Percentiles rank a stretch among this genome's conserved stretches.
phyloP scores from a whole-genome alignment of 2,113 vertebrate species.

The Lasiurus cinereus region DNA sequence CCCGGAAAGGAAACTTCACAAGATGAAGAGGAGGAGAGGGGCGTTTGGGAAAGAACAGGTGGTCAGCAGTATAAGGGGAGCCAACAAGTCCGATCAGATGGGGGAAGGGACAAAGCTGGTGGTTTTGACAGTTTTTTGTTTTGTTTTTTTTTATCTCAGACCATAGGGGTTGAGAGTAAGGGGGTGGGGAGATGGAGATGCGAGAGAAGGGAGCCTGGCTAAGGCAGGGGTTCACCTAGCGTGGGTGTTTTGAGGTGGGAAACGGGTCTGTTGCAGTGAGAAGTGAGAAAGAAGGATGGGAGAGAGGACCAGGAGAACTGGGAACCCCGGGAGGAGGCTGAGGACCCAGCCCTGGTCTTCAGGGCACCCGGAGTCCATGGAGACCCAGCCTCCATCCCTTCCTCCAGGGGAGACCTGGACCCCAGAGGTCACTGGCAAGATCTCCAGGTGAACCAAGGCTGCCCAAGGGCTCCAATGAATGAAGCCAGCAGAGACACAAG shows the following conservation, averaged over 20 bases:
- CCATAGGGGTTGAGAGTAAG: background rate
- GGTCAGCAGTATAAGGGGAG: background rate
- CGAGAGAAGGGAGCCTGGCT: background rate
- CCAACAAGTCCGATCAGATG: background rate
- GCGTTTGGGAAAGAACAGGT: background rate
- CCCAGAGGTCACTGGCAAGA: background rate
- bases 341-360: background rate
- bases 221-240: background rate
- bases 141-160: background rate
- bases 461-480: background rate
- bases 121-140: background rate
- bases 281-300: background rate
- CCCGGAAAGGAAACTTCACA: background rate
- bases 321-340: background rate
- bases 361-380: background rate
- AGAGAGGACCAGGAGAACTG: background rate
- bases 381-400: background rate
- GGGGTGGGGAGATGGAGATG: background rate
- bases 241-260: background rate
- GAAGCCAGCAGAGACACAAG: background rate
- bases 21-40: background rate
- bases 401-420: background rate
- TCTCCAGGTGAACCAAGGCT: background rate
- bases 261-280: background rate
- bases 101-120: background rate